A percentile compares a stretch with the other conserved stretches of the same genome.
phyloP scores from a whole-genome alignment of 1,140 invertebrate species.

The Drosophila auraria region DNA sequence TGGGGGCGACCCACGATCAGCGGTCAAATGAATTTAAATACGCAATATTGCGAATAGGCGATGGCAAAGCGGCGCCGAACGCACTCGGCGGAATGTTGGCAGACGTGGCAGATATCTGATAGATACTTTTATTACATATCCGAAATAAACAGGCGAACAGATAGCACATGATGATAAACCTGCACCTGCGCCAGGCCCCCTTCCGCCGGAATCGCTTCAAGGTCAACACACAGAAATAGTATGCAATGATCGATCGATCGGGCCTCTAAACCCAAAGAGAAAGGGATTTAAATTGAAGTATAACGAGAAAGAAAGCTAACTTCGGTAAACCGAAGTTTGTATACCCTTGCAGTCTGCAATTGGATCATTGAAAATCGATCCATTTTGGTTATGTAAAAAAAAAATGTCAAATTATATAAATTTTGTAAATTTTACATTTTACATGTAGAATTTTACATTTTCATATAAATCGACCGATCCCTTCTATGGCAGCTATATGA shows the following conservation, averaged over 20 bases:
- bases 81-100: conserved; percentile 40
- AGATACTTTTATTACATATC: conserved; percentile 50
- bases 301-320: too few relatives aligned
- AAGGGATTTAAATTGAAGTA: not conserved
- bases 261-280: not conserved
- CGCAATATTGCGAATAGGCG: conserved; percentile 67
- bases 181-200: conserved; percentile 22
- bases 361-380: too few relatives aligned
- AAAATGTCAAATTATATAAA: too few relatives aligned
- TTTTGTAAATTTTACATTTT: too few relatives aligned
- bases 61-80: conserved; percentile 48
- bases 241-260: not conserved
- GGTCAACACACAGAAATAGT: conserved; percentile 27
- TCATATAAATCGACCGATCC: too few relatives aligned
- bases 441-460: too few relatives aligned
- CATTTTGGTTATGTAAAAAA: too few relatives aligned
- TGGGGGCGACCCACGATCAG: conserved; percentile 35
- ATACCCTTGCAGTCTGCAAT: too few relatives aligned
- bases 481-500: too few relatives aligned
- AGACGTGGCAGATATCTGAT: conserved; percentile 52
- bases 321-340: too few relatives aligned
- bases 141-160: conserved; percentile 17
- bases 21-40: conserved; percentile 68
- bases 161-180: conserved; percentile 19
- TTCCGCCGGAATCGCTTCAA: conserved; percentile 30